These are phyloP conservation scores for Redunca redunca DNA, from an alignment of 2,113 vertebrate species.

Conservation along the genomic window DNA sequence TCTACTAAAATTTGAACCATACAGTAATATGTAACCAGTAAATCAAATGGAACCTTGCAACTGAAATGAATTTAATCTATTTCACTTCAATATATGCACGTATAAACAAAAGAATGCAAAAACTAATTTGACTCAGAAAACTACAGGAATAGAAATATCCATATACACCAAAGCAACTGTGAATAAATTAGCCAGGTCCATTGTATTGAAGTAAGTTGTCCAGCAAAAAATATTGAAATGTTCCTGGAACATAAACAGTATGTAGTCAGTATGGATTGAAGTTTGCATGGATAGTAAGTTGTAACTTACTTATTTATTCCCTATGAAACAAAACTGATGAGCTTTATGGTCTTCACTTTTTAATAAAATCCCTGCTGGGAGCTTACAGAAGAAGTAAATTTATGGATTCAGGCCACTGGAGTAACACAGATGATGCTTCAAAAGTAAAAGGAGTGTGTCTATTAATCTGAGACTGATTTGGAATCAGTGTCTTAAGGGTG, in stretches of 20 bases:
- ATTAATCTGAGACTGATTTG: neutral
- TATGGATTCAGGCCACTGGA: neutral
- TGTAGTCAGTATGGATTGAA: neutral
- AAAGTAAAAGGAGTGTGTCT: neutral
- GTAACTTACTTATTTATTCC: neutral
- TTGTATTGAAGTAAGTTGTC: neutral
- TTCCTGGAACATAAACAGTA: neutral
- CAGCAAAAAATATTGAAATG: neutral
- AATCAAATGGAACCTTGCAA: neutral
- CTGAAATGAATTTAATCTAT: neutral
- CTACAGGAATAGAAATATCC: neutral
- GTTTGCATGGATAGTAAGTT: neutral
- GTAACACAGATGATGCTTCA: neutral
- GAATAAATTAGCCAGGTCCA: neutral
- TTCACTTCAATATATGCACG: neutral
- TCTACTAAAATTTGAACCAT: neutral
- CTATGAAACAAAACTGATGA: neutral
- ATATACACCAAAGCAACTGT: neutral
- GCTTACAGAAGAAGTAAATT: neutral
- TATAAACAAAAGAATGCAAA: neutral
- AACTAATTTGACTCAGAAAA: neutral
- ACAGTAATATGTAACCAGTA: neutral
- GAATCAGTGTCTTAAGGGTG: neutral
- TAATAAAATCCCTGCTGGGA: neutral
- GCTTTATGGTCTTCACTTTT: neutral